phyloP scores from a whole-genome alignment of 37 sponge, comb jelly and placozoan species.

The Diacarnus erythraeanus region DNA sequence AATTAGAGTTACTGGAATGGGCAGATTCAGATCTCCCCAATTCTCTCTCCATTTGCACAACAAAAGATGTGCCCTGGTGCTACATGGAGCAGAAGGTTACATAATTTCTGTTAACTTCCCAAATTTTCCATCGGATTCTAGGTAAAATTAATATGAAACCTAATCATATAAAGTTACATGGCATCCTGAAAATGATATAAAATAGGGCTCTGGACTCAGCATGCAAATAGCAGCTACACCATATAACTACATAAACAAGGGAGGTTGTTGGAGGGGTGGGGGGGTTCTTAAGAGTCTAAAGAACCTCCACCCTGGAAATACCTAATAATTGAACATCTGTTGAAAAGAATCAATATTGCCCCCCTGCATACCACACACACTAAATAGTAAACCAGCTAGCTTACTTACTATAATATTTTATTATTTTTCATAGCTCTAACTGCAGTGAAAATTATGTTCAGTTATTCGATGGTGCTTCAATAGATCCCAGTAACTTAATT shows the following conservation, averaged over 20 bases:
- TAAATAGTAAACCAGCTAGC: too few species aligned
- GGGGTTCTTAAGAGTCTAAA: too few species aligned
- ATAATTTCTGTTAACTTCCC: slow-evolving; percentile 3
- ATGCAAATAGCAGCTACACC: background rate
- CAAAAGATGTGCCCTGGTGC: slow-evolving; percentile 39
- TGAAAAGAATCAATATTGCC: too few species aligned
- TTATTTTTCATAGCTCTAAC: background rate
- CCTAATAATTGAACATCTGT: too few species aligned
- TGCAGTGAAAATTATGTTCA: slow-evolving; percentile 12
- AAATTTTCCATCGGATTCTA: background rate
- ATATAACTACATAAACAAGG: background rate
- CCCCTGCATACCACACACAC: background rate
- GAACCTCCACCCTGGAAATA: too few species aligned
- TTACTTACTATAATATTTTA: too few species aligned
- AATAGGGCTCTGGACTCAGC: background rate
- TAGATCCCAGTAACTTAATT: background rate
- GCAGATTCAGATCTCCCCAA: slow-evolving; percentile 30
- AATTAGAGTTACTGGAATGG: background rate
- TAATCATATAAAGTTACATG: too few species aligned
- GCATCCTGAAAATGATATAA: too few species aligned
- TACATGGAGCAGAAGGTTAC: slow-evolving; percentile 42
- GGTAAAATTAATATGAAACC: too few species aligned
- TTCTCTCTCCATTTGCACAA: slow-evolving; percentile 21
- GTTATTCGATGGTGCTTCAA: background rate
- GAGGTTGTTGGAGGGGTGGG: too few species aligned